Conservation (phyloP, 1,140 invertebrate genomes). For the Temnothorax curvispinosus region DNA sequence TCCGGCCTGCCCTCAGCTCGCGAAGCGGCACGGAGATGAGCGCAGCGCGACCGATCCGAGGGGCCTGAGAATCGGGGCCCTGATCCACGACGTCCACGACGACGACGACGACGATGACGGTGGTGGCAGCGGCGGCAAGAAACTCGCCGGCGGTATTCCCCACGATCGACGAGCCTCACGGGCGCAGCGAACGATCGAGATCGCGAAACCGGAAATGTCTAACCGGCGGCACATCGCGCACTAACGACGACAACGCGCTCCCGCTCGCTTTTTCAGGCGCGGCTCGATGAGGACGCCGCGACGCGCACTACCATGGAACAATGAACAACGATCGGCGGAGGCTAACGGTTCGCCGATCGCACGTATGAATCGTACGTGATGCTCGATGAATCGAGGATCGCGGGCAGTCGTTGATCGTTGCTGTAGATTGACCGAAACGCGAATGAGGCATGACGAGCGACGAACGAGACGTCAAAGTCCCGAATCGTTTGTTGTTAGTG, state of each 20-base stretch:
- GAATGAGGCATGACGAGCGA: background rate
- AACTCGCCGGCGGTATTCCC: conserved; percentile 50
- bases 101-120: conserved; percentile 3
- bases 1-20: conserved; percentile 52
- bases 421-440: background rate
- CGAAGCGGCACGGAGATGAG: conserved; percentile 26
- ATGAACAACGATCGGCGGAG: conserved; percentile 14
- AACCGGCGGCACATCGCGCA: conserved; percentile 77
- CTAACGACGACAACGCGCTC: conserved; percentile 53
- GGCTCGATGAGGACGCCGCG: conserved; percentile 15
- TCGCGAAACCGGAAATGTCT: conserved; percentile 70
- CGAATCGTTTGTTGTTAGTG: background rate
- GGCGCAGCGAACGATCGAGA: conserved; percentile 33
- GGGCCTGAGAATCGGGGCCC: conserved; percentile 46
- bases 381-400: conserved; percentile 40
- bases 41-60: conserved; percentile 55
- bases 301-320: conserved; percentile 15
- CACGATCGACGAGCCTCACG: conserved; percentile 40
- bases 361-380: background rate
- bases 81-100: conserved; percentile 51
- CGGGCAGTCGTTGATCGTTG: background rate
- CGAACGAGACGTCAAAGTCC: background rate
- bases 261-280: conserved; percentile 54
- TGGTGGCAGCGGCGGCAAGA: background rate
- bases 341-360: conserved; percentile 51